These are phyloP conservation scores for Epicauta chinensis DNA, from an alignment of 1,140 invertebrate species.

Conservation along the genomic window DNA sequence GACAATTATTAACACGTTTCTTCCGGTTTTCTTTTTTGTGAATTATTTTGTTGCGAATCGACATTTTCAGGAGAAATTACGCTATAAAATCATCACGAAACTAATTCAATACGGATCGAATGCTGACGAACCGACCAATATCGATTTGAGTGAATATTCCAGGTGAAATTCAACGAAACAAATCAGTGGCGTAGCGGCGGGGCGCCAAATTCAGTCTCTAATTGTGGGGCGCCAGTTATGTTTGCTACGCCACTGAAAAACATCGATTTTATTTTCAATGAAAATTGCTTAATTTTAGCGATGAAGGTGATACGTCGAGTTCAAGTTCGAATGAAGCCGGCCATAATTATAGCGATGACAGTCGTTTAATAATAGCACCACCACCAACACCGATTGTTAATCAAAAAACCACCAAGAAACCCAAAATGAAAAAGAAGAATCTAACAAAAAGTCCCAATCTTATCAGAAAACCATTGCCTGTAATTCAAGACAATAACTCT, in stretches of 20 bases:
- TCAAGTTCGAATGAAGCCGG: conserved; percentile 51
- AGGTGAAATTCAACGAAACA: conserved; percentile 57
- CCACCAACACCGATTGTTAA: conserved; percentile 49
- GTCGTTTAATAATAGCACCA: conserved; percentile 40
- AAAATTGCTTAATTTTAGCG: conserved; percentile 45
- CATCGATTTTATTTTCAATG: too few species aligned
- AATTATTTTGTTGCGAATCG: too few species aligned
- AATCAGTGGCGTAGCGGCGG: too few species aligned
- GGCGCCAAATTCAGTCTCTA: too few species aligned
- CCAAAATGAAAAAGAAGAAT: conserved; percentile 15
- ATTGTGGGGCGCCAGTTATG: too few species aligned
- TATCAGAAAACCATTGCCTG: conserved; percentile 33
- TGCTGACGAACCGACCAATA: conserved; percentile 80
- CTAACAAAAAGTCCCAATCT: conserved; percentile 20
- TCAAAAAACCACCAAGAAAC: conserved; percentile 28
- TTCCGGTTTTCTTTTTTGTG: too few species aligned
- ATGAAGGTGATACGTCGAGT: conserved; percentile 70
- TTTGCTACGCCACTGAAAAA: too few species aligned
- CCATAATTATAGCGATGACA: conserved; percentile 17
- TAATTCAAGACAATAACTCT: conserved; percentile 16
- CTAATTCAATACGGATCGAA: conserved; percentile 76
- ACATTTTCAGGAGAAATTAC: conserved; percentile 58
- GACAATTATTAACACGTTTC: too few species aligned
- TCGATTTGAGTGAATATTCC: conserved; percentile 76
- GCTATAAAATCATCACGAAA: conserved; percentile 71